Evolutionary conservation across 2,797 vertebrate genomes (phyloP).

Genomic region (Gymnothorax javanicus): DNA sequence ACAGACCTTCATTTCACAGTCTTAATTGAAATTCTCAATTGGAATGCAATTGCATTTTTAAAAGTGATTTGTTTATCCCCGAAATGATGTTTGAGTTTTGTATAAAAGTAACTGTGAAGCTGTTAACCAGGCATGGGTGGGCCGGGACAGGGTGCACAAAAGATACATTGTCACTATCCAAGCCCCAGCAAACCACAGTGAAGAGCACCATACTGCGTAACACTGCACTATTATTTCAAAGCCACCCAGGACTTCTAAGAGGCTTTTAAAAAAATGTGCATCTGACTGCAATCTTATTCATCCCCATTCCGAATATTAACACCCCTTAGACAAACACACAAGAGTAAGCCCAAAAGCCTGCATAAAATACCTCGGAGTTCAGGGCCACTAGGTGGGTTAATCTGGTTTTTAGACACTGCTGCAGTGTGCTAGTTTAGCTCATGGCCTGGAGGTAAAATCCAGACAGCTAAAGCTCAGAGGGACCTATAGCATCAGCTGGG

Average conservation of each 20-base stretch:
- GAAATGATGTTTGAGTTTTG: conserved; percentile 9
- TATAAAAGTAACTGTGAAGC: background rate
- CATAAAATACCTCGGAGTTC: background rate
- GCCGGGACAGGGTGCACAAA: background rate
- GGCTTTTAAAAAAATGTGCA: conserved; percentile 14
- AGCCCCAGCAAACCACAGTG: background rate
- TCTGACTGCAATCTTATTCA: conserved; percentile 8
- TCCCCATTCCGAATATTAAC: conserved; percentile 2
- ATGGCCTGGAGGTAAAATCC: background rate
- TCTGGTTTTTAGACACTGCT: background rate
- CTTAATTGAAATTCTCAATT: background rate
- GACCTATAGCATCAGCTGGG: background rate
- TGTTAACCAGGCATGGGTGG: background rate
- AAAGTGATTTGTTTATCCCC: background rate
- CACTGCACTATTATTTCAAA: conserved; percentile 8
- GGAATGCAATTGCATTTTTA: background rate
- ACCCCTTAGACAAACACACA: conserved; percentile 8
- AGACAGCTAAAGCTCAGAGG: background rate
- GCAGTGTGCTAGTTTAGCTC: background rate
- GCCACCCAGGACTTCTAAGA: background rate
- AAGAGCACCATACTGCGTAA: background rate
- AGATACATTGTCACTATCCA: background rate
- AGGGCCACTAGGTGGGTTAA: background rate
- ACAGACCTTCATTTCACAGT: too few relatives aligned
- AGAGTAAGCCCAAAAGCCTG: background rate